These are phyloP conservation scores for Chamaea fasciata DNA, from an alignment of 2,113 vertebrate genomes.

Conservation along the genomic window DNA sequence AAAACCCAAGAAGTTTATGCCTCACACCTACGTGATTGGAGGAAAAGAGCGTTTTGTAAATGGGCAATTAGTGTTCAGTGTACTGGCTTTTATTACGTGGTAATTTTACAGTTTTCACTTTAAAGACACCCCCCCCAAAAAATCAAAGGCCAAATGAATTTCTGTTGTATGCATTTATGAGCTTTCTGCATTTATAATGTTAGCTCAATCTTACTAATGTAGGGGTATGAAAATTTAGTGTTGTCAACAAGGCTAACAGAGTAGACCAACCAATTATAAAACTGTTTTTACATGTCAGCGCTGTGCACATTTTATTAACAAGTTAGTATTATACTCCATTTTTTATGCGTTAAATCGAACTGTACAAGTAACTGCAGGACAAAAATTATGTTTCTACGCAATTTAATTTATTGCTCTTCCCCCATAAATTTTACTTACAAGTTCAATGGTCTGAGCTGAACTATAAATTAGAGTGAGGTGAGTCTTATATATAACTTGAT, in stretches of 20 bases:
- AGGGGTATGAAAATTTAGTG: constrained; percentile 69
- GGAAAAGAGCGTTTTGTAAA: constrained; percentile 62
- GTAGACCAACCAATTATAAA: constrained; percentile 69
- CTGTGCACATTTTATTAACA: constrained; percentile 76
- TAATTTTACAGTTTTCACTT: constrained; percentile 80
- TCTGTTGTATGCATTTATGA: constrained; percentile 72
- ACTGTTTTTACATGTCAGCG: constrained; percentile 75
- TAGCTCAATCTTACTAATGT: constrained; percentile 61
- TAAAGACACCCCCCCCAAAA: constrained; percentile 58
- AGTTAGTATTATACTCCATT: constrained; percentile 72
- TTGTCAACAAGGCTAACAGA: constrained; percentile 76
- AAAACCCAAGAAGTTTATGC: constrained; percentile 63
- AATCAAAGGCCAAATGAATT: constrained; percentile 68
- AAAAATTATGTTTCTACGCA: constrained; percentile 69
- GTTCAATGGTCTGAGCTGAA: constrained; percentile 67
- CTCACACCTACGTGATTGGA: constrained; percentile 57
- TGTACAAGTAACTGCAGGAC: constrained; percentile 63
- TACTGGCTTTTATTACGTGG: constrained; percentile 75
- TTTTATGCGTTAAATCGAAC: constrained; percentile 69
- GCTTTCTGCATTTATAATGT: constrained; percentile 72
- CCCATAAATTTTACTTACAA: constrained; percentile 74
- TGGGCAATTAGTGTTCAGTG: constrained; percentile 75
- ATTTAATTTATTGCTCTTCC: constrained; percentile 77
- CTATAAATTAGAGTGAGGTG: constrained; percentile 68
- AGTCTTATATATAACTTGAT: constrained; percentile 59